Percentiles rank a stretch among this genome's conserved stretches.
Evolutionary conservation across 2,888 invertebrate species (phyloP).

Genomic region (Furcula furcula): DNA sequence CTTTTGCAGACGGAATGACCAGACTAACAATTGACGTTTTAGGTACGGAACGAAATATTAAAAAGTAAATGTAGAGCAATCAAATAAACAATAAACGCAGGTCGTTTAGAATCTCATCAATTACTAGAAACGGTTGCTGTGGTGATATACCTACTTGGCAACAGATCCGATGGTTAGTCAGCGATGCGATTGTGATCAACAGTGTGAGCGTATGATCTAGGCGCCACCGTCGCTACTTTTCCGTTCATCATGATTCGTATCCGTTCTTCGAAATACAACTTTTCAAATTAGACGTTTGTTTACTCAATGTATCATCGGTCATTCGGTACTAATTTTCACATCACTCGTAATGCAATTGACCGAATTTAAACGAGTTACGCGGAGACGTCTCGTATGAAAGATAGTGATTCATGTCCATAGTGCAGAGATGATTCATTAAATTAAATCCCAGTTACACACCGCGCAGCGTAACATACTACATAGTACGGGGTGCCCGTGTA

Average conservation of each 20-base stretch:
- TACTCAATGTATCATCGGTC: constrained; percentile 1
- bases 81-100: too few species aligned
- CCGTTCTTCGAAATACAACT: not conserved
- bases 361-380: not conserved
- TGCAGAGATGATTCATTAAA: constrained; percentile 26
- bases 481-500: constrained; percentile 5
- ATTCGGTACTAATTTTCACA: not conserved
- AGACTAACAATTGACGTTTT: too few species aligned
- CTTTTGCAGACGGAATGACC: too few species aligned
- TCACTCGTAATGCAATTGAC: not conserved
- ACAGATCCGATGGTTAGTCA: not conserved
- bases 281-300: constrained; percentile 1
- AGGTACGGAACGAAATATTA: too few species aligned
- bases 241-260: not conserved
- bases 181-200: not conserved
- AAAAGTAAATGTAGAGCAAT: too few species aligned
- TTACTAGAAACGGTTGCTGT: not conserved
- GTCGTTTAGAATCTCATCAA: constrained; percentile 4
- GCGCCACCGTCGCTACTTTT: not conserved
- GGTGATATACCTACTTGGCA: not conserved
- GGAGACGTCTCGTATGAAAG: constrained; percentile 13
- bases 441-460: constrained; percentile 23
- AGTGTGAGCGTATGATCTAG: not conserved
- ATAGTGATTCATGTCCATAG: constrained; percentile 26
- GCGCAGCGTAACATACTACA: constrained; percentile 2